These are phyloP conservation scores for Typhlichthys subterraneus DNA, from an alignment of 2,797 vertebrate genomes.

Conservation along the genomic window DNA sequence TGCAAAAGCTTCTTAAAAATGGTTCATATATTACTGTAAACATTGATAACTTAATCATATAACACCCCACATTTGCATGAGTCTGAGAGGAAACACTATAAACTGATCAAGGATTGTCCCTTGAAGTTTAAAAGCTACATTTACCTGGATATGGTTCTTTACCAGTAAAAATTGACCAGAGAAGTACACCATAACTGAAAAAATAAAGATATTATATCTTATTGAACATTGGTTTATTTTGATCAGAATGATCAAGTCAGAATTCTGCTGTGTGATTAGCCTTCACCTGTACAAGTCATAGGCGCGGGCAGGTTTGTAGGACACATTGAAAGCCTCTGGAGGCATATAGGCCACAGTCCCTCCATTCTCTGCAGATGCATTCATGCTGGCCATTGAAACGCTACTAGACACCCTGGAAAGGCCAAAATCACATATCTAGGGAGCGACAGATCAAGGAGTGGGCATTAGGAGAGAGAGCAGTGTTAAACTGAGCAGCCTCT, in stretches of 20 bases:
- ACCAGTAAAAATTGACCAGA: constrained; percentile 56
- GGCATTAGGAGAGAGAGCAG: background rate
- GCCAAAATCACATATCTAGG: constrained; percentile 78
- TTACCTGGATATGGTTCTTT: constrained; percentile 57
- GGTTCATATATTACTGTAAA: too few relatives aligned
- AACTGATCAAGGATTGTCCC: too few relatives aligned
- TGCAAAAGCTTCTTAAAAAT: too few relatives aligned
- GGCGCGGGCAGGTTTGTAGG: constrained; percentile 48
- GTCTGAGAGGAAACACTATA: too few relatives aligned
- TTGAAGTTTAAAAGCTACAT: background rate
- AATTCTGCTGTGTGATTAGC: background rate
- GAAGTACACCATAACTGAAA: constrained; percentile 64
- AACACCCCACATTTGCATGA: too few relatives aligned
- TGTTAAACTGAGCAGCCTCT: background rate
- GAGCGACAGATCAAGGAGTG: background rate
- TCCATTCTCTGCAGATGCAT: background rate
- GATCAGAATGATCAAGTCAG: too few relatives aligned
- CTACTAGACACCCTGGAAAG: constrained; percentile 62
- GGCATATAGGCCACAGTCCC: constrained; percentile 73
- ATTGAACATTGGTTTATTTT: too few relatives aligned
- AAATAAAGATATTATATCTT: background rate
- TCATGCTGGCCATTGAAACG: background rate
- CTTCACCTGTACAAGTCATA: constrained; percentile 76
- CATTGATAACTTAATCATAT: too few relatives aligned
- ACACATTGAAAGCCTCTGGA: constrained; percentile 63